These are phyloP conservation scores for Bombus pascuorum DNA, from an alignment of 1,140 invertebrate genomes.

Conservation along the genomic window DNA sequence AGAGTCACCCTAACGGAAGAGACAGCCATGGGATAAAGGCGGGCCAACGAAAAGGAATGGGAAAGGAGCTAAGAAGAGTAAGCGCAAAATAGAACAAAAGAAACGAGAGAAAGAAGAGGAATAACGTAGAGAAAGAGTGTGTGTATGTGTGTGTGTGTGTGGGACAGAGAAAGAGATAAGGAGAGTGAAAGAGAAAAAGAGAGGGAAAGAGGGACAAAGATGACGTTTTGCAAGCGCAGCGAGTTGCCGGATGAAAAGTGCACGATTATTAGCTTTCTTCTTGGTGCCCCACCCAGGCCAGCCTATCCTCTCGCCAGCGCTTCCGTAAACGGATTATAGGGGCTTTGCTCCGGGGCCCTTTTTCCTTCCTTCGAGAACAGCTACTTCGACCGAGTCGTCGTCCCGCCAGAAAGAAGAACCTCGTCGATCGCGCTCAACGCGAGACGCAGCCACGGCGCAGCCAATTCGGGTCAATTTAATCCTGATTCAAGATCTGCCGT, in stretches of 20 bases:
- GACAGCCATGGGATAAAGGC: background rate
- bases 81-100: too few relatives aligned
- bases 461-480: constrained; percentile 59
- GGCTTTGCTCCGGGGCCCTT: constrained; percentile 33
- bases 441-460: constrained; percentile 21
- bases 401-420: constrained; percentile 18
- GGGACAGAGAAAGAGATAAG: background rate
- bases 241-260: constrained; percentile 44
- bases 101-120: background rate
- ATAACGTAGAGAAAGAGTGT: too few relatives aligned
- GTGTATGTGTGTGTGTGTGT: too few relatives aligned
- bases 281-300: background rate
- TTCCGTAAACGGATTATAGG: constrained; percentile 49
- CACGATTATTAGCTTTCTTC: constrained; percentile 50
- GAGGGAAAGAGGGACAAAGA: background rate
- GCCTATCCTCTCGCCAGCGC: background rate
- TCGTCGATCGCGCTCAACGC: constrained; percentile 7
- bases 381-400: constrained; percentile 3
- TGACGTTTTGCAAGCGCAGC: constrained; percentile 50
- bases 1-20: background rate
- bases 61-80: background rate
- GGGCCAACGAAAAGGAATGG: background rate
- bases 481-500: constrained; percentile 55
- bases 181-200: background rate
- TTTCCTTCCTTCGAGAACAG: constrained; percentile 23